Evolutionary conservation across 2,888 invertebrate genomes (phyloP).

Genomic region (Smittia aterrima): DNA sequence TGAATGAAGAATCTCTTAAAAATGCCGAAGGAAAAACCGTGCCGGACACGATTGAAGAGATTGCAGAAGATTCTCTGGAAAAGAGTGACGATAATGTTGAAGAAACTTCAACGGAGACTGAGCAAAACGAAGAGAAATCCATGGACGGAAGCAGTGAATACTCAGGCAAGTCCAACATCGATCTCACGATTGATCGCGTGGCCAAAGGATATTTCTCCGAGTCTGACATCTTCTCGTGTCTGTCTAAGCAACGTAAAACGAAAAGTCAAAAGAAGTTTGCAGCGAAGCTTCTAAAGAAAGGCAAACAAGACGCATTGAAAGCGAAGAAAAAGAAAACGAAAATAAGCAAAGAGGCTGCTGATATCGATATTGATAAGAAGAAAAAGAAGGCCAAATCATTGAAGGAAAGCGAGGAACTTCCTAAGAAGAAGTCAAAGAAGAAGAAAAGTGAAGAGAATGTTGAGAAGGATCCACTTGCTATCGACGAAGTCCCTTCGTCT

Average conservation of each 20-base stretch:
- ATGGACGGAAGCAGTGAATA: constrained; percentile 40
- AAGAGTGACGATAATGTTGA: background rate
- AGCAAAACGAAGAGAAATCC: constrained; percentile 27
- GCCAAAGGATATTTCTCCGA: constrained; percentile 53
- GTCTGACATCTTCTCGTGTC: constrained; percentile 48
- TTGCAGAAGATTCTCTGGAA: background rate
- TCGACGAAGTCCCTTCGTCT: constrained; percentile 40
- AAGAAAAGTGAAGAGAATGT: constrained; percentile 43
- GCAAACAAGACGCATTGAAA: constrained; percentile 43
- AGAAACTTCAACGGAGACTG: background rate
- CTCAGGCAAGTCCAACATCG: constrained; percentile 43
- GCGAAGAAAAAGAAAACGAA: constrained; percentile 49
- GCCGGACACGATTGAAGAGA: background rate
- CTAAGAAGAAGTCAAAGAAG: constrained; percentile 23
- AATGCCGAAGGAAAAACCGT: background rate
- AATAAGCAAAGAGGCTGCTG: constrained; percentile 50
- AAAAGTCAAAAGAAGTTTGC: constrained; percentile 54
- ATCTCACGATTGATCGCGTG: constrained; percentile 47
- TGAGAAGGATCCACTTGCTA: constrained; percentile 42
- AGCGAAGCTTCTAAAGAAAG: constrained; percentile 45
- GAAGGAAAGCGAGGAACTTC: constrained; percentile 41
- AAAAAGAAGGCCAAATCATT: constrained; percentile 45
- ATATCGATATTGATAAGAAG: constrained; percentile 50
- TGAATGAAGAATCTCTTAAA: background rate
- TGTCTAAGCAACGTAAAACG: constrained; percentile 44